Evolutionary conservation across 2,113 vertebrate genomes (phyloP), one percentile per base, ranked within the genome.

Genomic region (Phylloscopus trochiloides): DNA sequence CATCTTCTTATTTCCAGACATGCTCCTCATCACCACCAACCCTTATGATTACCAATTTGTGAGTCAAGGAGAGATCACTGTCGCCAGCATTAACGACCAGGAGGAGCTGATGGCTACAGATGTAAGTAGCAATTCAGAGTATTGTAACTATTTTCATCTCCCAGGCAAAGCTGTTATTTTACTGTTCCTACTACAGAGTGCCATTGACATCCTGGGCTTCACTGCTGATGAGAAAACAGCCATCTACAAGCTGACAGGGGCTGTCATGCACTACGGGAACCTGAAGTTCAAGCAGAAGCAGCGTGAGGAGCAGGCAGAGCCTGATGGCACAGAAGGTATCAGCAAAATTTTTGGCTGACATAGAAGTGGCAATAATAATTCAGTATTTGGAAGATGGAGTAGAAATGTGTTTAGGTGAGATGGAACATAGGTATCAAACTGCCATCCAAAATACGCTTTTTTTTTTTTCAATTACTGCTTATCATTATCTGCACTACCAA

Each of bases 81-180:
- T 99, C 29, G 62, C 98, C 91, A 99, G 99, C 82, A 99, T 99
- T 86, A 89, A 99, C 59, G 99, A 99, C 59, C 94, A 99, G 67
- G 99, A 99, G 17, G 98, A 99, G 70, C 36, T 99, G 38, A 98
- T 99, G 95, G 98, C 98, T 36, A 99, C 99, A 16, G 98, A 99
- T 88, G 99, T 99, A 93, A 98, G 99, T 95, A 74, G 36, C 17
- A 83, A 34, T 50, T 40, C 29, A 26, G 89, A 65, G 34, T 19
- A 31, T 14, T 58, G 2, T n/a, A 66, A 28, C 11, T 68, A 24
- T 22, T 40, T 8, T n/a, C 9, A 61, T 87, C 42, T 80, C 42
- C 50, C 40, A 74, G 78, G 26, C 8, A 61, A 47, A 61, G 26
- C 1, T 85, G 62, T 74, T 58, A 86, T 42, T 72, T 24, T 70